Conservation (phyloP, 1,140 invertebrate species). For the Anthonomus grandis region DNA sequence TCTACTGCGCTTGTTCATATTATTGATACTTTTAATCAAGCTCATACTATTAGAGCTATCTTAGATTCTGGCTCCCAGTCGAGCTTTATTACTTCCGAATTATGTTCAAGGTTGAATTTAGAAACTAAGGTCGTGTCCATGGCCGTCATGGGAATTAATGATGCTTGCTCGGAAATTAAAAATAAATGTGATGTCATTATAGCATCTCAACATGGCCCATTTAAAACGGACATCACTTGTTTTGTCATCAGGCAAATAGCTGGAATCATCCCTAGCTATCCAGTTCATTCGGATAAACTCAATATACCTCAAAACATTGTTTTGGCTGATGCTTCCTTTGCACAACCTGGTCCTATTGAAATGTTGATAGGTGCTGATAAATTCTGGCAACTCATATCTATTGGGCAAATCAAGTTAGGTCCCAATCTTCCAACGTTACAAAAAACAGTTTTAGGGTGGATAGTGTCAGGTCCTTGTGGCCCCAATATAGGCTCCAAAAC, state of each 20-base stretch:
- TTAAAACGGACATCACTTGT: conserved; percentile 14
- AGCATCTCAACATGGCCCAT: conserved; percentile 9
- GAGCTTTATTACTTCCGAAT: conserved; percentile 10
- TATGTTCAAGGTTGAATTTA: conserved; percentile 9
- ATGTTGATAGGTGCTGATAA: conserved; percentile 37
- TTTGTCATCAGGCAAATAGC: conserved; percentile 23
- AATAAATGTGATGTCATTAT: conserved; percentile 5
- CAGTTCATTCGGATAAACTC: conserved; percentile 17
- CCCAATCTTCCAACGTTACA: conserved; percentile 36
- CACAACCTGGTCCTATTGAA: conserved; percentile 31
- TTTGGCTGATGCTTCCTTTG: conserved; percentile 41
- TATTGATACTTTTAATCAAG: conserved; percentile 4
- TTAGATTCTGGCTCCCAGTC: conserved; percentile 14
- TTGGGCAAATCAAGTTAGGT: conserved; percentile 34
- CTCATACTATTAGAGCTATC: conserved; percentile 3
- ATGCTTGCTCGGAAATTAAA: neutral
- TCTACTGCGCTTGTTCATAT: conserved; percentile 5
- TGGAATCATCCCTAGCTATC: conserved; percentile 13
- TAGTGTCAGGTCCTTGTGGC: conserved; percentile 29
- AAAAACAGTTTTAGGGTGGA: conserved; percentile 42
- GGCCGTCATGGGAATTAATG: too few relatives aligned
- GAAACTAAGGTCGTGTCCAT: too few relatives aligned
- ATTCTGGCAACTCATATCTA: conserved; percentile 27
- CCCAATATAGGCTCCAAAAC: neutral
- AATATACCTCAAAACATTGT: conserved; percentile 31